A percentile compares a stretch with the other conserved stretches of the same genome.
Evolutionary conservation across 2,888 invertebrate species (phyloP).

Genomic region (Dolichomitus sp.): DNA sequence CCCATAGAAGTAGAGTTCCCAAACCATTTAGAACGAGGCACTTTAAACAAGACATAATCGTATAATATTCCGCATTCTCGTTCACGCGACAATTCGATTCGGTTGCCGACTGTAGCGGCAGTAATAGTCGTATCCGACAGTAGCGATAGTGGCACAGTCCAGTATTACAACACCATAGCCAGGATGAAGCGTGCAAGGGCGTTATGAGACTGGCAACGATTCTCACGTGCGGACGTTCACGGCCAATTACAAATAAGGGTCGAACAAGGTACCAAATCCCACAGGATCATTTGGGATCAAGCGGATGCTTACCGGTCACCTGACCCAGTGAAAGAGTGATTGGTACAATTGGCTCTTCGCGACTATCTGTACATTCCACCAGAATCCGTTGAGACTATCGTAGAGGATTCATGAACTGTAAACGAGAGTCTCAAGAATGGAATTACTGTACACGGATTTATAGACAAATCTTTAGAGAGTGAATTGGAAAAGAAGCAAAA

Average conservation of each 20-base stretch:
- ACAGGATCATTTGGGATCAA: constrained; percentile 73
- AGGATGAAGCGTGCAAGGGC: constrained; percentile 45
- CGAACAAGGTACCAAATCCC: constrained; percentile 69
- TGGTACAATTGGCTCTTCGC: constrained; percentile 1
- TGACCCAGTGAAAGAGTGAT: constrained; percentile 61
- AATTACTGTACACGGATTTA: neutral
- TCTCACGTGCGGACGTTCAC: constrained; percentile 72
- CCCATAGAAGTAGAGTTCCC: neutral
- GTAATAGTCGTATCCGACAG: neutral
- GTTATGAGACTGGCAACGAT: constrained; percentile 62
- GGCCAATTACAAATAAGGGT: constrained; percentile 76
- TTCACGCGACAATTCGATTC: constrained; percentile 57
- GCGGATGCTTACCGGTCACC: constrained; percentile 68
- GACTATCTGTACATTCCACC: neutral
- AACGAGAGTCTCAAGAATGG: neutral
- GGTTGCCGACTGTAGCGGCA: neutral
- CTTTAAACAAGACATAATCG: constrained; percentile 51
- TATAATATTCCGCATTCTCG: constrained; percentile 35
- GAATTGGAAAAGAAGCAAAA: no score
- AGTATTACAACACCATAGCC: neutral
- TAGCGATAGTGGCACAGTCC: neutral
- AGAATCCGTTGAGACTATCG: neutral
- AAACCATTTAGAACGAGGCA: constrained; percentile 17
- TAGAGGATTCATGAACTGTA: neutral
- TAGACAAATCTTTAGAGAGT: neutral